Conservation (phyloP, 1,140 invertebrate genomes). For the Drosophila dunni region DNA sequence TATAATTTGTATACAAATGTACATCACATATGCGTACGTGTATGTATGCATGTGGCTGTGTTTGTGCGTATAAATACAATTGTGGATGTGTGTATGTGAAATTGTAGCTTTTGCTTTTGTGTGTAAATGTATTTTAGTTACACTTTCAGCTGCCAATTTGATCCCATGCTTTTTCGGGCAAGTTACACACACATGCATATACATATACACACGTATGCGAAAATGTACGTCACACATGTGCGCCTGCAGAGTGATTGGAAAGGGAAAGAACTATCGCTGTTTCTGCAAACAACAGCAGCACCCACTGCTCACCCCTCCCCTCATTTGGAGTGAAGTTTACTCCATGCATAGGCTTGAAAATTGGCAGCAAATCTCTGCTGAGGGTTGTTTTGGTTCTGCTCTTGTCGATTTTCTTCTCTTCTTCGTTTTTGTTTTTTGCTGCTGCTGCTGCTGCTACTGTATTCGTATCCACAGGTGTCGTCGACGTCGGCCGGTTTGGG, state of each 20-base stretch:
- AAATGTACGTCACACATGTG: constrained; percentile 63
- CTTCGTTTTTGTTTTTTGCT: constrained; percentile 24
- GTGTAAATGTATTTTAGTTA: constrained; percentile 64
- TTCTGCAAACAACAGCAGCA: neutral
- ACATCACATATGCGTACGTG: constrained; percentile 5
- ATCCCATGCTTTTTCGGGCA: constrained; percentile 31
- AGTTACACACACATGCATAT: neutral
- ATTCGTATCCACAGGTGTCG: constrained; percentile 72
- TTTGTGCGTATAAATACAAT: constrained; percentile 1
- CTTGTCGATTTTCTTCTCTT: constrained; percentile 28
- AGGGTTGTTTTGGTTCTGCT: constrained; percentile 59
- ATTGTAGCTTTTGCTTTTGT: constrained; percentile 43
- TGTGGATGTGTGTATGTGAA: constrained; percentile 3
- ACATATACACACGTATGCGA: no score
- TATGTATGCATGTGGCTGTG: neutral
- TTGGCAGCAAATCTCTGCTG: constrained; percentile 57
- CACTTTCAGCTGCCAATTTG: constrained; percentile 66
- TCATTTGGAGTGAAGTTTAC: no score
- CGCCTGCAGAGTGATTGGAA: constrained; percentile 23
- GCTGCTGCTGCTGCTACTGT: constrained; percentile 16
- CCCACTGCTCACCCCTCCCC: constrained; percentile 2
- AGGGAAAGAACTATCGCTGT: neutral
- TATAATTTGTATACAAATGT: constrained; percentile 27
- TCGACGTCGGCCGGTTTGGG: constrained; percentile 34
- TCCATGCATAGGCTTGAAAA: constrained; percentile 60